These are phyloP conservation scores for cattle (Bos taurus) DNA, from an alignment of 2,113 vertebrate genomes.

Conservation along the genomic window DNA sequence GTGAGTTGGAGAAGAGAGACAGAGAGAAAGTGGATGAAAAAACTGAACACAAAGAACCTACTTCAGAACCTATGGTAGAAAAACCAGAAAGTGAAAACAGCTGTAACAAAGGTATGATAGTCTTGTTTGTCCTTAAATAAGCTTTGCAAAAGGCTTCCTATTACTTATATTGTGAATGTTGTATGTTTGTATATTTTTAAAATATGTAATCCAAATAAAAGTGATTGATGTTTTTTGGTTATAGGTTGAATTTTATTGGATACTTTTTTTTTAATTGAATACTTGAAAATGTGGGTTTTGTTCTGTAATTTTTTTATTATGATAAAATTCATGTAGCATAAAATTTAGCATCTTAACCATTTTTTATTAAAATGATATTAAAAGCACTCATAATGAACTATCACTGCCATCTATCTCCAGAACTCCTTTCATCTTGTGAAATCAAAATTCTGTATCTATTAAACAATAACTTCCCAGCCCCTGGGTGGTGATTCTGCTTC, in stretches of 20 bases:
- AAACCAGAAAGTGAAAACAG: slow-evolving; percentile 79
- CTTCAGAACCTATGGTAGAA: slow-evolving; percentile 56
- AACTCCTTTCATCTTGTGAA: background rate
- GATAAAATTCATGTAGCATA: background rate
- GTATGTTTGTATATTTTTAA: background rate
- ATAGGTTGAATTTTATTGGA: background rate
- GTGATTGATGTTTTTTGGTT: background rate
- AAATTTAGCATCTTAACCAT: background rate
- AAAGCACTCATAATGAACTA: background rate
- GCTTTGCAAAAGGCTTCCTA: background rate
- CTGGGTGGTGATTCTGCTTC: background rate
- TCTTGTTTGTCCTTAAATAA: background rate
- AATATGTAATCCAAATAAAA: background rate
- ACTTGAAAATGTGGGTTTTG: background rate
- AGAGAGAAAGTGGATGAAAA: slow-evolving; percentile 68
- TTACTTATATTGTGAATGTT: background rate
- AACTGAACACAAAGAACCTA: slow-evolving; percentile 72
- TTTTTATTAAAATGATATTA: background rate
- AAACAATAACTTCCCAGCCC: background rate
- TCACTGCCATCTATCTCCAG: background rate
- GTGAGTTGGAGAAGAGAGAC: slow-evolving; percentile 30
- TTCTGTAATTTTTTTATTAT: background rate
- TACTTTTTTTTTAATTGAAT: background rate
- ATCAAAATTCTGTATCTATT: background rate
- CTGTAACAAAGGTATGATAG: slow-evolving; percentile 76